phyloP scores from a whole-genome alignment of 2,113 vertebrate genomes.

The Pipra filicauda region DNA sequence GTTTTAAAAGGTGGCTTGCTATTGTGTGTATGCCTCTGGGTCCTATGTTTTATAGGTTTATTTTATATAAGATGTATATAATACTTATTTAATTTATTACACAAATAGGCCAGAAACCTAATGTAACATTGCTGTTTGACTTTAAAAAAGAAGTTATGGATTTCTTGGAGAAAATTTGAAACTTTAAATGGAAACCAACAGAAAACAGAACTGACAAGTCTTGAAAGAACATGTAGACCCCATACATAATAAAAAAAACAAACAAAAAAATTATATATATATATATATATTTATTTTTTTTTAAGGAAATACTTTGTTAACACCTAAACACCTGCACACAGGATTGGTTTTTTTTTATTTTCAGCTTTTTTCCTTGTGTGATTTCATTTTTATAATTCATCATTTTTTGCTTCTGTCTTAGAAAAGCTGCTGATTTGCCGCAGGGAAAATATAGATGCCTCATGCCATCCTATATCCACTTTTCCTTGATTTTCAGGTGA shows the following conservation, averaged over 20 bases:
- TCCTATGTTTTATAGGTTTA: background rate
- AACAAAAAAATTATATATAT: background rate
- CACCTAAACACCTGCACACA: background rate
- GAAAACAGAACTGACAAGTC: background rate
- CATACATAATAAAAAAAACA: background rate
- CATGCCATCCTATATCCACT: background rate
- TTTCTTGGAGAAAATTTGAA: background rate
- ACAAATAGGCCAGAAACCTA: background rate
- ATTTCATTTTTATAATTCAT: background rate
- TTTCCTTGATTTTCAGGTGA: background rate
- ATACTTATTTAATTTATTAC: background rate
- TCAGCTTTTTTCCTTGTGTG: background rate
- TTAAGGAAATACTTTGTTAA: background rate
- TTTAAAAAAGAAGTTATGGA: background rate
- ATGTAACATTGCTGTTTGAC: background rate
- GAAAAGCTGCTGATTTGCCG: background rate
- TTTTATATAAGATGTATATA: background rate
- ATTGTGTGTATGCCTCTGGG: background rate
- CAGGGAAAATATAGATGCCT: background rate
- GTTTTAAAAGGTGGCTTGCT: background rate
- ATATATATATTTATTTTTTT: no score
- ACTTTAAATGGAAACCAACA: background rate
- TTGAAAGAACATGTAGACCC: background rate
- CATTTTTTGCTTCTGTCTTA: background rate
- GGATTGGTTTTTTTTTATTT: background rate